These are phyloP conservation scores for Triplophysa yarkandensis DNA, from an alignment of 2,797 vertebrate genomes.

Conservation along the genomic window DNA sequence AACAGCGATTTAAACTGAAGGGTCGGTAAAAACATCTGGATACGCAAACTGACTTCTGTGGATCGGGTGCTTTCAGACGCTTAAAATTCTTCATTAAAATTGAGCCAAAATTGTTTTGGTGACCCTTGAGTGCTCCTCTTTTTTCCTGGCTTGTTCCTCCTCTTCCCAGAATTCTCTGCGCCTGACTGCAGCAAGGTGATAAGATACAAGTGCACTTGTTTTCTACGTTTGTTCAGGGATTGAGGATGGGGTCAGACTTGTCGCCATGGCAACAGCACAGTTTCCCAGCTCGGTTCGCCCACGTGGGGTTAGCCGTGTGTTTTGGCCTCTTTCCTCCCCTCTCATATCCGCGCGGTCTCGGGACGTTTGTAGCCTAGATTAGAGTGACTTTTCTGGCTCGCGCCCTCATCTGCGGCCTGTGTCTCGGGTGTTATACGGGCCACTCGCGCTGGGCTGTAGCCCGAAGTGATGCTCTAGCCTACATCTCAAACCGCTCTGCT, in stretches of 20 bases:
- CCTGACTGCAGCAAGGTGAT: slow-evolving; percentile 16
- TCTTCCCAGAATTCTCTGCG: slow-evolving; percentile 5
- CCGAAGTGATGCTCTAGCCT: slow-evolving; percentile 47
- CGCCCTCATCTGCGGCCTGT: slow-evolving; percentile 3
- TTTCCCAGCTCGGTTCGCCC: slow-evolving; percentile 50
- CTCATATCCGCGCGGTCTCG: slow-evolving; percentile 8
- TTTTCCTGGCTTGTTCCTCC: neutral
- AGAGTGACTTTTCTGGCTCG: slow-evolving; percentile 47
- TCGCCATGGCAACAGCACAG: slow-evolving; percentile 52
- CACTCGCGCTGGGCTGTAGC: slow-evolving; percentile 48
- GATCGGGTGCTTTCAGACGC: neutral
- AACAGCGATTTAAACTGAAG: slow-evolving; percentile 11
- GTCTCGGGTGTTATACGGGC: slow-evolving; percentile 42
- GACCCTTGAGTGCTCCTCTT: neutral
- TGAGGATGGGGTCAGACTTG: slow-evolving; percentile 29
- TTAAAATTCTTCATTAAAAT: slow-evolving; percentile 25
- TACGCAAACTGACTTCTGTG: neutral
- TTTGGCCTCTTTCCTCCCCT: slow-evolving; percentile 29
- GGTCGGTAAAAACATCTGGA: slow-evolving; percentile 6
- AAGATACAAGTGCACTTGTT: slow-evolving; percentile 37
- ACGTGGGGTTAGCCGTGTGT: slow-evolving; percentile 32
- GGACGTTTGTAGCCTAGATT: slow-evolving; percentile 53
- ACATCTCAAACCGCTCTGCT: slow-evolving; percentile 38
- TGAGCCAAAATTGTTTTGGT: neutral
- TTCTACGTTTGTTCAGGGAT: slow-evolving; percentile 19